phyloP scores from a whole-genome alignment of 2,113 vertebrate genomes.

The Leptocoma aspasia region DNA sequence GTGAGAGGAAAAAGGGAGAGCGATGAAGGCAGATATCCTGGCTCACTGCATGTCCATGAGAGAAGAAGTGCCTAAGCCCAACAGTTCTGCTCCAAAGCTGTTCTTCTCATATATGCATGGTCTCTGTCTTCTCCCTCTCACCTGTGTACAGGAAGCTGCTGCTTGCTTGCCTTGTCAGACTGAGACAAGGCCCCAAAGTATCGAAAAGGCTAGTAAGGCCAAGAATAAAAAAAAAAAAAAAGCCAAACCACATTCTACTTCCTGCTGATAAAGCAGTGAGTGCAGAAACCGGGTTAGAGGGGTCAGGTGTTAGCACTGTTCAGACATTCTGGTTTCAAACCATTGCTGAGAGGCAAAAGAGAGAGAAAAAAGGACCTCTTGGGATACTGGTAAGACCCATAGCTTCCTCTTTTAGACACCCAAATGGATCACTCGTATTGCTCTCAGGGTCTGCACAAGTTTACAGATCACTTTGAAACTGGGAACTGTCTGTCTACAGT shows the following conservation, averaged over 20 bases:
- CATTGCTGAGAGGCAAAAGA: neutral
- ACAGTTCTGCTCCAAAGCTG: neutral
- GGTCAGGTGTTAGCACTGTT: constrained; percentile 28
- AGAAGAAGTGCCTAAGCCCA: neutral
- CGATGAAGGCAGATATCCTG: neutral
- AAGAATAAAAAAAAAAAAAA: constrained; percentile 67
- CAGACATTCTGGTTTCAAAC: neutral
- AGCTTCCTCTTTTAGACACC: neutral
- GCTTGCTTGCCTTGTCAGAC: constrained; percentile 50
- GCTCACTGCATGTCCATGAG: neutral
- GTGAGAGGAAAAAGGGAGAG: neutral
- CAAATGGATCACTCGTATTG: neutral
- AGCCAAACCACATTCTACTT: constrained; percentile 63
- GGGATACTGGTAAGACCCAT: neutral
- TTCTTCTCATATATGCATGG: neutral
- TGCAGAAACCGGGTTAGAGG: constrained; percentile 26
- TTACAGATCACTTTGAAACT: neutral
- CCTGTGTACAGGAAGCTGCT: constrained; percentile 62
- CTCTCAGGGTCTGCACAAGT: neutral
- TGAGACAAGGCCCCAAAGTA: constrained; percentile 41
- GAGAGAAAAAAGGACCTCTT: neutral
- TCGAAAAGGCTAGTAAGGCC: constrained; percentile 55
- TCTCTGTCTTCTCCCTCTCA: constrained; percentile 5
- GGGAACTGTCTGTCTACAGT: neutral
- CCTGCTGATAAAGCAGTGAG: constrained; percentile 58